Conservation (phyloP, 2,113 vertebrate species). For the Thermophis baileyi region DNA sequence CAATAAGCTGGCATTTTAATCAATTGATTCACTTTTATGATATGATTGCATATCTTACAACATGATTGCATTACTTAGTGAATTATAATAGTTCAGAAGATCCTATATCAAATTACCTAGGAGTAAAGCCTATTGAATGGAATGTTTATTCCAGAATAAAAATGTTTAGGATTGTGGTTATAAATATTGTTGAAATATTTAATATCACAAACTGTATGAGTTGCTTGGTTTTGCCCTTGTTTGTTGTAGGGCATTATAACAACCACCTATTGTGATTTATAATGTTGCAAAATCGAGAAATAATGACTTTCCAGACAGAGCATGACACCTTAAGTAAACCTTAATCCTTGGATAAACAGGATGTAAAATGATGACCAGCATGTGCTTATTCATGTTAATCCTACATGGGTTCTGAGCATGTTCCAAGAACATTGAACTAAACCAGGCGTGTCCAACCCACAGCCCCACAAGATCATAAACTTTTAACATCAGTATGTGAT, state of each 20-base stretch:
- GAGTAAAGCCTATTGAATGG: not conserved
- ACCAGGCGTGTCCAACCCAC: not conserved
- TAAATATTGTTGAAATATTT: not conserved
- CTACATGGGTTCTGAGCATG: not conserved
- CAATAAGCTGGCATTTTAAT: not conserved
- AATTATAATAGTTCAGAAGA: not conserved
- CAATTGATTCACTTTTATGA: not conserved
- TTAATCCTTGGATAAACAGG: not conserved
- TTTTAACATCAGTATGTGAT: not conserved
- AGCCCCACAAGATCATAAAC: not conserved
- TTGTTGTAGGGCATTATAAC: not conserved
- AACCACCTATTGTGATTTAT: not conserved
- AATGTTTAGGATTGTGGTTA: not conserved
- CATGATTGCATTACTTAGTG: not conserved
- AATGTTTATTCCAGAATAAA: not conserved
- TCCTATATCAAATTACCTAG: not conserved
- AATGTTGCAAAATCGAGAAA: not conserved
- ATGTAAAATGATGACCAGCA: not conserved
- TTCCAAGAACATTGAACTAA: not conserved
- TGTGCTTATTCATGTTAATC: not conserved
- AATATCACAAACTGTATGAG: not conserved
- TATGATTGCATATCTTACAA: not conserved
- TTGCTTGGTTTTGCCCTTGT: not conserved
- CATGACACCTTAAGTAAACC: not conserved
- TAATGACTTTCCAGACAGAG: not conserved